These are phyloP conservation scores for Corythornis cristatus DNA, from an alignment of 2,113 vertebrate genomes.

Conservation along the genomic window DNA sequence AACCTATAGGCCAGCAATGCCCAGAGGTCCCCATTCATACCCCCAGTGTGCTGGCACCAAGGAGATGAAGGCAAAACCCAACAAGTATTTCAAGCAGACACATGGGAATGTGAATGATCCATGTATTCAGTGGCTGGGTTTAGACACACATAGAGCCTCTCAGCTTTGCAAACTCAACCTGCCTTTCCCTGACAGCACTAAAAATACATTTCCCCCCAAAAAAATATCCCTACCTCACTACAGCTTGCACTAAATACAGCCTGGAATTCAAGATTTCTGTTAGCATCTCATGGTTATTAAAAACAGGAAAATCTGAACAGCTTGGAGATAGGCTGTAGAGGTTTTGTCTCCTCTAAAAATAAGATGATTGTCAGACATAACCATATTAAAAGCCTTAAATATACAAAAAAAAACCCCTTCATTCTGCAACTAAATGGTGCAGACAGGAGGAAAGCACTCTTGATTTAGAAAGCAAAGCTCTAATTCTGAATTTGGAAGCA, in stretches of 20 bases:
- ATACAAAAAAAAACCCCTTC: not conserved
- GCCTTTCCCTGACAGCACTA: not conserved
- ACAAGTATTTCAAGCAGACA: not conserved
- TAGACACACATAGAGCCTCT: not conserved
- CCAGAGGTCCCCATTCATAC: not conserved
- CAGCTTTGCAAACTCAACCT: conserved; percentile 5
- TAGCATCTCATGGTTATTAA: conserved; percentile 23
- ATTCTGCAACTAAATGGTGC: not conserved
- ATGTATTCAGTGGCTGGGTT: not conserved
- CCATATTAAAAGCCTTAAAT: conserved; percentile 28
- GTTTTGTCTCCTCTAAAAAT: conserved; percentile 41
- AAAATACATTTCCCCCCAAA: not conserved
- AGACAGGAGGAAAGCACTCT: not conserved
- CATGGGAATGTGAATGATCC: not conserved
- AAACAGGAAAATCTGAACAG: conserved; percentile 12
- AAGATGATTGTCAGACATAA: conserved; percentile 41
- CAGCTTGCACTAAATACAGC: not conserved
- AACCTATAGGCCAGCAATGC: not conserved
- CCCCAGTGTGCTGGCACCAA: not conserved
- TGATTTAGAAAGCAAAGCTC: not conserved
- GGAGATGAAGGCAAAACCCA: not conserved
- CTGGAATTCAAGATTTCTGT: conserved; percentile 37
- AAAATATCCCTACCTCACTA: not conserved
- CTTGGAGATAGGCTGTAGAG: conserved; percentile 5
- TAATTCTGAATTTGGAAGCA: not conserved